These are phyloP conservation scores for Ailurus styani DNA, from an alignment of 2,113 vertebrate genomes.

Conservation along the genomic window DNA sequence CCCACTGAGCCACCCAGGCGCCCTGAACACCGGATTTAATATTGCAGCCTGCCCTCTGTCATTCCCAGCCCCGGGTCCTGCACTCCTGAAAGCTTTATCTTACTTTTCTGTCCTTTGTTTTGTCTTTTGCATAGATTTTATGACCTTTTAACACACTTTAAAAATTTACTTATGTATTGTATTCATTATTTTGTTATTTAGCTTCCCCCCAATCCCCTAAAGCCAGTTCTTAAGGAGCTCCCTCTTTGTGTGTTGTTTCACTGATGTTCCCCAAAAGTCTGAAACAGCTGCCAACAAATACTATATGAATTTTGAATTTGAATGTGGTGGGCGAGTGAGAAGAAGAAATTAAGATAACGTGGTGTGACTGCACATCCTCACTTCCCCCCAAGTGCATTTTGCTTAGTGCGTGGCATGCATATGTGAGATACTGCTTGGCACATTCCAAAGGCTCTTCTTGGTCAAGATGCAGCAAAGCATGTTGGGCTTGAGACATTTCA, in stretches of 20 bases:
- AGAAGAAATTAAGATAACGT: conserved; percentile 26
- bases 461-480: not conserved
- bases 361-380: not conserved
- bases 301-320: conserved; percentile 24
- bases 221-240: not conserved
- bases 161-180: not conserved
- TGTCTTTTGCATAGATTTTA: not conserved
- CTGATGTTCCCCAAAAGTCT: not conserved
- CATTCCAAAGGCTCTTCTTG: conserved; percentile 29
- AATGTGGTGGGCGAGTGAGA: conserved; percentile 14
- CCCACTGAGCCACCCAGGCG: too few species aligned
- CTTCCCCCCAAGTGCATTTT: not conserved
- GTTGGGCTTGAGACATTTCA: not conserved
- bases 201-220: not conserved
- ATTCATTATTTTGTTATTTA: conserved; percentile 27
- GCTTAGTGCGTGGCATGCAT: not conserved
- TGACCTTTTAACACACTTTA: not conserved
- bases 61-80: not conserved
- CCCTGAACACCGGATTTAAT: not conserved
- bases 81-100: not conserved
- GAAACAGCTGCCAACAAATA: conserved; percentile 1
- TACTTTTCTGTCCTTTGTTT: not conserved
- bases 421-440: not conserved
- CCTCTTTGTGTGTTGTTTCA: not conserved
- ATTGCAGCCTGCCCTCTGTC: not conserved